These are phyloP conservation scores for Otus sunia DNA, from an alignment of 2,113 vertebrate genomes.

Conservation along the genomic window DNA sequence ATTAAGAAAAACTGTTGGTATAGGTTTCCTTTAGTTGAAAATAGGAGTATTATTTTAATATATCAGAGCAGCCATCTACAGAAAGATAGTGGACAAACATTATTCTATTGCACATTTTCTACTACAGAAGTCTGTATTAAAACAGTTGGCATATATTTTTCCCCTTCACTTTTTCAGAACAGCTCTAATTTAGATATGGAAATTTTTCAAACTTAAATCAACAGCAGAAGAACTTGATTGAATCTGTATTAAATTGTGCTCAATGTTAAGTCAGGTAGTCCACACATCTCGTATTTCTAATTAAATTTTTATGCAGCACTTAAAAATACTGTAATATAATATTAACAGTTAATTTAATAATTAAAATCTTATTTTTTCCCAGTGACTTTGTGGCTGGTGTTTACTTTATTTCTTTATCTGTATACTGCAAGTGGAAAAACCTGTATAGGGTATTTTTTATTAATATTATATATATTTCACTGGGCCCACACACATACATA, in stretches of 20 bases:
- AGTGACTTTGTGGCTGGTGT: background rate
- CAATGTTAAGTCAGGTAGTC: background rate
- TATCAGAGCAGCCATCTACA: background rate
- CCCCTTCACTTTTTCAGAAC: background rate
- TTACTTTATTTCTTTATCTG: conserved; percentile 6
- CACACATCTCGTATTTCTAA: background rate
- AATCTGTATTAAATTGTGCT: background rate
- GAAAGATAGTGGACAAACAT: background rate
- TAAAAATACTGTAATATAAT: conserved; percentile 19
- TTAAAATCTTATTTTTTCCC: conserved; percentile 8
- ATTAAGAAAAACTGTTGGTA: background rate
- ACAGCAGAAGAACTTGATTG: background rate
- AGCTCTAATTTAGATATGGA: conserved; percentile 11
- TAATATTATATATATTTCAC: conserved; percentile 51
- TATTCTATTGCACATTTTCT: background rate
- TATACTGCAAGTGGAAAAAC: background rate
- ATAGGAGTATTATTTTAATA: background rate
- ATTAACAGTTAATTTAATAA: conserved; percentile 49
- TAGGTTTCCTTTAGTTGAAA: background rate
- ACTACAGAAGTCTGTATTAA: background rate
- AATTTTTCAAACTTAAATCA: conserved; percentile 33
- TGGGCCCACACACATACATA: conserved; percentile 8
- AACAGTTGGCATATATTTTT: background rate
- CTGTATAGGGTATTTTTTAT: background rate
- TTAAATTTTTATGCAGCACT: conserved; percentile 21